Evolutionary conservation across 2,888 invertebrate species (phyloP).

Genomic region (Sericinus montela): DNA sequence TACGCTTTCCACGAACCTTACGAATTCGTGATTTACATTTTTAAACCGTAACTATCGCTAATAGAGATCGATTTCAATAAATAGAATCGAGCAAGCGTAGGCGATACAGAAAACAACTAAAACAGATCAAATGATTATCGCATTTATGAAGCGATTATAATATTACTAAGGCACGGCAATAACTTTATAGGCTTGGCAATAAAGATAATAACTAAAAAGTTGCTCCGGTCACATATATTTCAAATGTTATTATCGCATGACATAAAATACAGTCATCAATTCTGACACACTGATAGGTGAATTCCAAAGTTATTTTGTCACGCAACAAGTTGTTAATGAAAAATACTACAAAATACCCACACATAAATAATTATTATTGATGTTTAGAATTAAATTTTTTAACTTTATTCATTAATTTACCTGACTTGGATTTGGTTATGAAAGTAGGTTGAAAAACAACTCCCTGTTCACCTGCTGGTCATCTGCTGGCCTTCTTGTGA

Average conservation of each 20-base stretch:
- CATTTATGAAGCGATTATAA: conserved; percentile 5
- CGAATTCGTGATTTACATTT: background rate
- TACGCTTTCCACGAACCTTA: background rate
- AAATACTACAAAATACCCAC: too few relatives aligned
- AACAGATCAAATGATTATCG: conserved; percentile 13
- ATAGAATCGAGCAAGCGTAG: background rate
- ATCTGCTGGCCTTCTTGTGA: too few relatives aligned
- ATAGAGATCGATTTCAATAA: conserved; percentile 8
- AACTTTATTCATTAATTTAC: too few relatives aligned
- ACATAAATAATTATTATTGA: too few relatives aligned
- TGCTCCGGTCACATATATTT: conserved; percentile 2
- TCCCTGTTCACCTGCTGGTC: too few relatives aligned
- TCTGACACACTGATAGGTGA: background rate
- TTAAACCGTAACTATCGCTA: background rate
- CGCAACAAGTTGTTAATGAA: too few relatives aligned
- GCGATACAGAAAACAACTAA: background rate
- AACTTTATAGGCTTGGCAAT: background rate
- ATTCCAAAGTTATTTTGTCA: background rate
- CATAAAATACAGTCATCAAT: conserved; percentile 7
- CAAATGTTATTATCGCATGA: conserved; percentile 2
- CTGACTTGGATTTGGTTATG: too few relatives aligned
- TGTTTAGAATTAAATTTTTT: too few relatives aligned
- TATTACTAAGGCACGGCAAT: background rate
- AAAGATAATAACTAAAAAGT: conserved; percentile 13
- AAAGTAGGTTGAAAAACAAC: too few relatives aligned